These are phyloP conservation scores for Gambusia holbrooki DNA, from an alignment of 2,113 vertebrate genomes.

Conservation along the genomic window DNA sequence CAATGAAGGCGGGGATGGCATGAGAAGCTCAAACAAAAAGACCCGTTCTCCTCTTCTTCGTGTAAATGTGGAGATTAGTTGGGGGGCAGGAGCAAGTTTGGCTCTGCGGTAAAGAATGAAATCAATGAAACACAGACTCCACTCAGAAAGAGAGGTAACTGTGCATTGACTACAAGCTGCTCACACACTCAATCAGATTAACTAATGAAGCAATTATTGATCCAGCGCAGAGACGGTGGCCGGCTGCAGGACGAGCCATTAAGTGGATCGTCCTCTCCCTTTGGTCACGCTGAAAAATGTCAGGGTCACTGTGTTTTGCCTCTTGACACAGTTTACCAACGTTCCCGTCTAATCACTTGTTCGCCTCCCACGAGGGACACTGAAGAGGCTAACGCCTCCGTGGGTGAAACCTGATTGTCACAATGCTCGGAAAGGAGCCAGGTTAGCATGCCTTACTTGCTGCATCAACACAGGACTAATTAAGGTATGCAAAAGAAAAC, in stretches of 20 bases:
- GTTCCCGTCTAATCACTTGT: conserved; percentile 60
- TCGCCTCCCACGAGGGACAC: conserved; percentile 39
- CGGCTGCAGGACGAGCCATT: conserved; percentile 66
- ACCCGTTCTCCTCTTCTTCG: conserved; percentile 56
- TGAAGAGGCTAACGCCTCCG: conserved; percentile 22
- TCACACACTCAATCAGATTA: conserved; percentile 77
- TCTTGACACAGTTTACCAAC: conserved; percentile 61
- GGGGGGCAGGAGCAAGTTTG: conserved; percentile 52
- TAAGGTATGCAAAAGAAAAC: conserved; percentile 30
- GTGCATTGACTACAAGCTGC: conserved; percentile 63
- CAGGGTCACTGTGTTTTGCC: conserved; percentile 68
- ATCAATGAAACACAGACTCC: conserved; percentile 69
- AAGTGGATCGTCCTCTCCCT: conserved; percentile 70
- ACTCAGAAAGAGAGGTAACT: conserved; percentile 70
- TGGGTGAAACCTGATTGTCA: conserved; percentile 46
- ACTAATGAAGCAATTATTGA: conserved; percentile 82
- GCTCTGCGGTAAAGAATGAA: conserved; percentile 64
- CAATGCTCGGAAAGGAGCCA: conserved; percentile 31
- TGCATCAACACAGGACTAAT: conserved; percentile 10
- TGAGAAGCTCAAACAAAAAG: conserved; percentile 53
- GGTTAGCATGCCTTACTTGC: conserved; percentile 41
- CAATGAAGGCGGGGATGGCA: conserved; percentile 40
- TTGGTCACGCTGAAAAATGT: conserved; percentile 65
- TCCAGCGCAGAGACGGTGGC: conserved; percentile 59
- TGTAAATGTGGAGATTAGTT: conserved; percentile 70